A percentile compares a stretch with the other conserved stretches of the same genome.
These are phyloP conservation scores for Philypnodon macrostomus DNA, from an alignment of 2,797 vertebrate genomes.

Conservation along the genomic window DNA sequence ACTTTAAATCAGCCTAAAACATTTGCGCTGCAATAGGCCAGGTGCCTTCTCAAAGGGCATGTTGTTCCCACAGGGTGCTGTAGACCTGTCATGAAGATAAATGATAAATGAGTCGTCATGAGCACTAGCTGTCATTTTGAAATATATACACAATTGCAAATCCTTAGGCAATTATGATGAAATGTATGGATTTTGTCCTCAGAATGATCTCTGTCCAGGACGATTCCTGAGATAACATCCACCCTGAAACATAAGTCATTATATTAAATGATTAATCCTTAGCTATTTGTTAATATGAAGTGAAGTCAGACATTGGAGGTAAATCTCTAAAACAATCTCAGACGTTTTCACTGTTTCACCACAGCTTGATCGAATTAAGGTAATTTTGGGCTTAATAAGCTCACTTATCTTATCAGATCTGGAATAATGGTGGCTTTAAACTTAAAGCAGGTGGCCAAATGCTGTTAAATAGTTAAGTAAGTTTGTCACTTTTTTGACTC, in stretches of 20 bases:
- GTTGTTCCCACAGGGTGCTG: constrained; percentile 29
- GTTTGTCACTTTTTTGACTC: constrained; percentile 31
- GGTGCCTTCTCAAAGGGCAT: constrained; percentile 51
- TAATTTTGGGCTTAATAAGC: constrained; percentile 26
- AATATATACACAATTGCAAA: constrained; percentile 29
- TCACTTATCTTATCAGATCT: constrained; percentile 26
- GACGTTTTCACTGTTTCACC: constrained; percentile 9
- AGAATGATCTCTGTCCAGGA: constrained; percentile 8
- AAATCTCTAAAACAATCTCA: constrained; percentile 24
- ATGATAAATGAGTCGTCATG: too few species aligned
- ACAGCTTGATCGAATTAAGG: constrained; percentile 20
- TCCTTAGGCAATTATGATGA: constrained; percentile 7
- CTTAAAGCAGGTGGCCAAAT: constrained; percentile 27
- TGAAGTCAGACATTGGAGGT: constrained; percentile 22
- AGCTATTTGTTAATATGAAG: constrained; percentile 18
- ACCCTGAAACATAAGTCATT: constrained; percentile 37
- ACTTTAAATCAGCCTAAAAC: too few species aligned
- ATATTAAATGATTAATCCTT: constrained; percentile 17
- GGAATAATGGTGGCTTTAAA: constrained; percentile 33
- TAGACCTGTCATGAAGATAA: constrained; percentile 23
- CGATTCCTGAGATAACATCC: constrained; percentile 26
- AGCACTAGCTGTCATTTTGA: constrained; percentile 26
- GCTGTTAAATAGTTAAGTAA: constrained; percentile 27
- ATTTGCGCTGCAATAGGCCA: constrained; percentile 36
- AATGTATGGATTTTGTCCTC: constrained; percentile 5